Percentiles rank a stretch among this genome's conserved stretches.
phyloP scores from a whole-genome alignment of 2,888 invertebrate genomes.

The Deroplatys truncata region DNA sequence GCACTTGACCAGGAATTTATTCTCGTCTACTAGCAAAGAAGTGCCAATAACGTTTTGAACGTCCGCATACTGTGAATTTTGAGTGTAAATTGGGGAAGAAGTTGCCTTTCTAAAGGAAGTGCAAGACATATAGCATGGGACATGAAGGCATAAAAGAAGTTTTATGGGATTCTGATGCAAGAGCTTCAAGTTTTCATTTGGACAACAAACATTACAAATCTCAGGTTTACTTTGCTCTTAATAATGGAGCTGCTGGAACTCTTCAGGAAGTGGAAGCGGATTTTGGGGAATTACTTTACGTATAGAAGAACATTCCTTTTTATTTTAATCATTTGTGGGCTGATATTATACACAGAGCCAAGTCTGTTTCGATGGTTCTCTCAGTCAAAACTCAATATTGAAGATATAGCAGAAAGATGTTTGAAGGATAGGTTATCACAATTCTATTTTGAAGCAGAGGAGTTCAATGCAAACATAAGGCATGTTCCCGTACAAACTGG shows the following conservation, averaged over 20 bases:
- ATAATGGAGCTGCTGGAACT: no score
- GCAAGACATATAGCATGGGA: background rate
- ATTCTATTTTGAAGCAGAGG: constrained; percentile 56
- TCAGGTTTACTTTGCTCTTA: background rate
- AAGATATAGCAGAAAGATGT: constrained; percentile 57
- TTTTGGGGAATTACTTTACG: constrained; percentile 23
- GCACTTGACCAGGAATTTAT: no score
- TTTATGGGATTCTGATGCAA: background rate
- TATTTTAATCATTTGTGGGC: constrained; percentile 52
- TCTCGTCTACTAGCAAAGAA: no score
- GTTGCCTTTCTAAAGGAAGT: no score
- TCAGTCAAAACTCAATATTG: constrained; percentile 45
- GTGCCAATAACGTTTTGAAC: no score
- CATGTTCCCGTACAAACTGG: constrained; percentile 52
- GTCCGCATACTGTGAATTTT: no score
- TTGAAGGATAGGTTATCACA: constrained; percentile 61
- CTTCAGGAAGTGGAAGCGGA: no score
- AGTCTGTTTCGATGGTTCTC: constrained; percentile 57
- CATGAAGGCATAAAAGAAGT: background rate
- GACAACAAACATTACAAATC: background rate
- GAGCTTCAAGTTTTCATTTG: background rate
- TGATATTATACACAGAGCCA: constrained; percentile 63
- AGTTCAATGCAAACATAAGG: constrained; percentile 64
- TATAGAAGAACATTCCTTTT: constrained; percentile 46
- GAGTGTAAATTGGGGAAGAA: no score